Evolutionary conservation across 2,888 invertebrate species (phyloP).

Genomic region (Heliconius aoede): DNA sequence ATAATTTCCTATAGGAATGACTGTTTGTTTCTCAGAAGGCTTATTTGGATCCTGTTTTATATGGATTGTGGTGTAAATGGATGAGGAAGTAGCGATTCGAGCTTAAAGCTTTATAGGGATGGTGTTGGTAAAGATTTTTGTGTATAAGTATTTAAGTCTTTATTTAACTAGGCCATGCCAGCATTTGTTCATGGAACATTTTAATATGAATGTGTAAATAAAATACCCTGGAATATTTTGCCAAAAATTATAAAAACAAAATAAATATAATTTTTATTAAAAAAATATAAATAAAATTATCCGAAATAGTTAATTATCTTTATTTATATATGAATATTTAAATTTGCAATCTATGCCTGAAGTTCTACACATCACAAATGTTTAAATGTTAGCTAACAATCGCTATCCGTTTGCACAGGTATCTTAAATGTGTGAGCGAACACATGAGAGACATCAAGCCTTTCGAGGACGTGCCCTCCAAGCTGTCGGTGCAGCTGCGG

Average conservation of each 20-base stretch:
- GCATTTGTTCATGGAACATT: too few relatives aligned
- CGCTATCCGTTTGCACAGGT: constrained; percentile 77
- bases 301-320: too few relatives aligned
- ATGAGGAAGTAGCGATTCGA: background rate
- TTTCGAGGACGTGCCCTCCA: constrained; percentile 97
- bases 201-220: background rate
- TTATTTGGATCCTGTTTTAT: constrained; percentile 12
- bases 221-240: background rate
- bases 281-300: too few relatives aligned
- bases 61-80: background rate
- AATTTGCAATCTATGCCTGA: background rate
- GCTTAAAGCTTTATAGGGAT: background rate
- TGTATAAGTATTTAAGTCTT: too few relatives aligned
- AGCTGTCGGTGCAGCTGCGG: constrained; percentile 94
- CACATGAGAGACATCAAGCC: constrained; percentile 97
- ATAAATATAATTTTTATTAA: too few relatives aligned
- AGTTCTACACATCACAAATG: background rate
- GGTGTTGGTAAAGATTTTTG: too few relatives aligned
- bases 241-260: background rate
- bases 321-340: too few relatives aligned
- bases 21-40: constrained; percentile 16
- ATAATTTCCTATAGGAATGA: constrained; percentile 16
- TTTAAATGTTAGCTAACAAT: background rate
- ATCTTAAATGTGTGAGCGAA: constrained; percentile 93
- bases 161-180: too few relatives aligned